Evolutionary conservation across 2,888 invertebrate species (phyloP).

Genomic region (Nudaria mundana): DNA sequence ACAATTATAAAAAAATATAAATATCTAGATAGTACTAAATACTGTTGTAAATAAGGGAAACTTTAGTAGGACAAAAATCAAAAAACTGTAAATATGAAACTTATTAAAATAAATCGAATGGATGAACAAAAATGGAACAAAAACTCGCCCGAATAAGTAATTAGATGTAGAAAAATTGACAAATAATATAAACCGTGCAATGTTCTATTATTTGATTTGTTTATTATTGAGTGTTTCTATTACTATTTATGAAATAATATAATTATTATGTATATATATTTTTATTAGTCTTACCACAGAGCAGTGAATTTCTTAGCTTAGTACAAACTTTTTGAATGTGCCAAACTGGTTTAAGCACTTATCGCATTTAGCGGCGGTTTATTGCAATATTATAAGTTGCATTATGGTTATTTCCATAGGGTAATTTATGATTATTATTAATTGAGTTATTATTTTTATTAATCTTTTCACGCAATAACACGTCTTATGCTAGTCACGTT

Average conservation of each 20-base stretch:
- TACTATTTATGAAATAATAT: conserved; percentile 34
- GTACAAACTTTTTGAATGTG: conserved; percentile 75
- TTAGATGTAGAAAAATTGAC: conserved; percentile 57
- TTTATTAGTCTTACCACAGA: conserved; percentile 66
- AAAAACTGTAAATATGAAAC: conserved; percentile 61
- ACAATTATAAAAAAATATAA: conserved; percentile 46
- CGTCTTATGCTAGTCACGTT: conserved; percentile 79
- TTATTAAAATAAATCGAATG: conserved; percentile 60
- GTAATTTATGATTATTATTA: conserved; percentile 36
- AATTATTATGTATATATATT: conserved; percentile 60
- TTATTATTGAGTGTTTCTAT: conserved; percentile 57
- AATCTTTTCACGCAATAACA: conserved; percentile 75
- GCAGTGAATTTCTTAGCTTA: conserved; percentile 71
- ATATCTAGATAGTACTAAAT: conserved; percentile 65
- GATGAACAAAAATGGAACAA: conserved; percentile 73
- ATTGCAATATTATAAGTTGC: conserved; percentile 54
- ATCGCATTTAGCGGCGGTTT: conserved; percentile 66
- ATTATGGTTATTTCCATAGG: conserved; percentile 56
- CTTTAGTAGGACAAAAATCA: conserved; percentile 59
- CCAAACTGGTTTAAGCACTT: conserved; percentile 72
- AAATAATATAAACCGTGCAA: conserved; percentile 71
- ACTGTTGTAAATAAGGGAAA: conserved; percentile 69
- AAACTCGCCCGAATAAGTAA: conserved; percentile 77
- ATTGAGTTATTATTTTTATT: conserved; percentile 43
- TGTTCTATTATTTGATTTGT: conserved; percentile 62